Base-by-base conservation (phyloP, 2,113 vertebrate genomes). In the Charina bottae region DNA sequence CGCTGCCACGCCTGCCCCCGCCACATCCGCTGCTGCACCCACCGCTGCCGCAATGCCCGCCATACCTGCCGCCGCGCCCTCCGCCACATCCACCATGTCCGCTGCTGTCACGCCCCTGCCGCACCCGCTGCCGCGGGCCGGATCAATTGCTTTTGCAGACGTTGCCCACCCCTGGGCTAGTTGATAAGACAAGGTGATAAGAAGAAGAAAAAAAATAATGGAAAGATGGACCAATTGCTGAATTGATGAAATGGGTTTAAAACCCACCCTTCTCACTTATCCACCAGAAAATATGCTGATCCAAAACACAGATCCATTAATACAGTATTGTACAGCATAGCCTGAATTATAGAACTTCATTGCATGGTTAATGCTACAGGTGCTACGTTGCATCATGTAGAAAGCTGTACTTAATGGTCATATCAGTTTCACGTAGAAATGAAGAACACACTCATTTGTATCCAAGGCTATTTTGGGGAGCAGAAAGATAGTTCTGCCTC, bases 181-280 rank as follows among this genome's bases (percentile, higher is more conserved):
- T 59, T 90, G 62, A 42, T 12, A 93, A 92, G 88, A 37, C 21
- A 93, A 55, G 33, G 0, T 0, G 28, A 11, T 83, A 60, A 89
- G 93, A 90, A 11, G 17, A 88, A 92, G 91, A 93, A 90, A 23
- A 23, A 90, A 90, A 90, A 88, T 1, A 83, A 1, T 64, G 53
- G 90, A 64, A 6, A 93, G 37, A 83, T 53, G 0, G 86, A 1
- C 42, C 62, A 93, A 23, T 24, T 93, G 12, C 49, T 90, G 62
- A 72, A 11, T 87, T 21, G 90, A 92, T 42, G 49, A 72, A 93
- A 90, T 54, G 1, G 0, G 26, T 88, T 89, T 85, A 68, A 90
- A 93, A 90, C 2, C 37, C 4, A 0, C 0, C 12, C 21, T 0
- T 90, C 37, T 8, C n/a, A 92, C 92, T 92, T 0, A 13, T 83